Evolutionary conservation across 2,797 vertebrate genomes (phyloP).

Genomic region (Platalea minor): DNA sequence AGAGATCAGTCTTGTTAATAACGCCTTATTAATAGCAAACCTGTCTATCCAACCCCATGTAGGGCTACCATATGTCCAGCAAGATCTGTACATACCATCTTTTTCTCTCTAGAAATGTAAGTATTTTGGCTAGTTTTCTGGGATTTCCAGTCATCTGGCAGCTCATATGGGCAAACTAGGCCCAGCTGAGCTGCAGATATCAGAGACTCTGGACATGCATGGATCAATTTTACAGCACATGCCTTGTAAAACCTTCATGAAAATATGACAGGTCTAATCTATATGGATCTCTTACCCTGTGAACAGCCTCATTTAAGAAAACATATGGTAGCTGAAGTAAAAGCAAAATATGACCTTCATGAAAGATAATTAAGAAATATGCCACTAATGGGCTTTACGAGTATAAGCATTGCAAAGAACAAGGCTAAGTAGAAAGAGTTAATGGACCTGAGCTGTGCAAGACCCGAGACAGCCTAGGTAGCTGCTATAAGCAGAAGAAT

Average conservation of each 20-base stretch:
- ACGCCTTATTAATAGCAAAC: background rate
- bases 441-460: background rate
- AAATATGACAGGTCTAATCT: background rate
- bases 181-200: background rate
- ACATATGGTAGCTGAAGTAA: background rate
- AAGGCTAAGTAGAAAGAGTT: background rate
- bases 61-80: background rate
- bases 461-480: background rate
- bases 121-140: background rate
- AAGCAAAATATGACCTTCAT: background rate
- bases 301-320: background rate
- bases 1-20: background rate
- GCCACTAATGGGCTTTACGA: background rate
- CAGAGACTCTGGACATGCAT: fast-evolving
- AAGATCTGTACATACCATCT: background rate
- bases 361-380: background rate
- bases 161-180: background rate
- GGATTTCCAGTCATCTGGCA: conserved; percentile 18
- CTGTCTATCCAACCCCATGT: background rate
- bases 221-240: background rate
- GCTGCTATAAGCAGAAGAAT: background rate
- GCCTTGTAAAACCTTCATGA: background rate
- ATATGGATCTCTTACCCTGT: background rate
- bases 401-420: background rate
- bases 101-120: background rate